A percentile compares a stretch with the other conserved stretches of the same genome.
These are phyloP conservation scores for Reticulitermes lucifugus DNA, from an alignment of 2,888 invertebrate genomes.

Conservation along the genomic window DNA sequence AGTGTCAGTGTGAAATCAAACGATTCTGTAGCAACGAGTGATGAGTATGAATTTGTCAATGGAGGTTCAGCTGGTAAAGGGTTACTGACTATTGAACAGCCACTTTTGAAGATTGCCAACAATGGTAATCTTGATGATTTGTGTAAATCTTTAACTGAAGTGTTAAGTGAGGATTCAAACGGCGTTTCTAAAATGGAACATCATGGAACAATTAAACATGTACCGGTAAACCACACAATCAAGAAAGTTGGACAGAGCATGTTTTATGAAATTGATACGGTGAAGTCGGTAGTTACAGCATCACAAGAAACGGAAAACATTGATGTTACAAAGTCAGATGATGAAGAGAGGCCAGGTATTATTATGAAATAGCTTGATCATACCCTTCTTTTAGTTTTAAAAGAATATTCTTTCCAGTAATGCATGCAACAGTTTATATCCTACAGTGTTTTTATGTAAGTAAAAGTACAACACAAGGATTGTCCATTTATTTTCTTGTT, in stretches of 20 bases:
- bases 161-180: conserved; percentile 57
- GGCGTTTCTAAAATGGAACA: conserved; percentile 51
- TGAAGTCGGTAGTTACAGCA: conserved; percentile 59
- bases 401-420: too few species aligned
- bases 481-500: too few species aligned
- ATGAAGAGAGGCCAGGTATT: conserved; percentile 25
- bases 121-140: conserved; percentile 74
- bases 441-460: too few species aligned
- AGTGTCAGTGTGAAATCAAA: conserved; percentile 74
- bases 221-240: conserved; percentile 57
- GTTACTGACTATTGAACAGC: conserved; percentile 58
- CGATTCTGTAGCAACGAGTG: conserved; percentile 76
- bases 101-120: conserved; percentile 72
- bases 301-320: conserved; percentile 71
- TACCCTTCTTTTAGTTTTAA: too few species aligned
- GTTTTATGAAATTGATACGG: conserved; percentile 64
- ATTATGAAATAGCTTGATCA: background rate
- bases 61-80: conserved; percentile 60
- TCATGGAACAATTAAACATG: conserved; percentile 38
- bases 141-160: conserved; percentile 72
- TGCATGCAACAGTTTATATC: too few species aligned
- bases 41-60: conserved; percentile 75
- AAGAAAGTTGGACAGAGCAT: conserved; percentile 67
- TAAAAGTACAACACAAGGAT: too few species aligned
- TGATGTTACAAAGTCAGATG: conserved; percentile 75